Conservation (phyloP, 2,888 invertebrate genomes). For the Metacarcinus magister region DNA sequence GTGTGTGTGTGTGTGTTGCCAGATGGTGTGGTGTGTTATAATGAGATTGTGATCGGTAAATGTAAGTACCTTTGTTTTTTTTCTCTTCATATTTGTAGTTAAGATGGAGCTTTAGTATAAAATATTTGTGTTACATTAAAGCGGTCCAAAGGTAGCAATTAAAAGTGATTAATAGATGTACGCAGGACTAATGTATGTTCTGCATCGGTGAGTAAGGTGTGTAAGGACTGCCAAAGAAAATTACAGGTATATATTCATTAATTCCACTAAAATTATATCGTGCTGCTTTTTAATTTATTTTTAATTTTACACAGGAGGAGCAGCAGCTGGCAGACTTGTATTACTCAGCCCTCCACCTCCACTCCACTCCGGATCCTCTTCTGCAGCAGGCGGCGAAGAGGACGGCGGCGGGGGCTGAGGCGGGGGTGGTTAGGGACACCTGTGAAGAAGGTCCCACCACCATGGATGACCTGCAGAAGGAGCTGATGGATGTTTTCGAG, state of each 20-base stretch:
- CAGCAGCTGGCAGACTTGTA: constrained; percentile 61
- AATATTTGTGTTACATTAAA: background rate
- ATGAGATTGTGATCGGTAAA: no score
- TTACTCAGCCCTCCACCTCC: constrained; percentile 62
- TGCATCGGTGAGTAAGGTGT: background rate
- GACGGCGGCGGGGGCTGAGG: background rate
- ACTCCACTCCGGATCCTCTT: constrained; percentile 46
- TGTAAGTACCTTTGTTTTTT: no score
- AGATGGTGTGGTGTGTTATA: no score
- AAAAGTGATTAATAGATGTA: background rate
- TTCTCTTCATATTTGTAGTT: background rate
- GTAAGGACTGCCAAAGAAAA: background rate
- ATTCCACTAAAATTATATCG: background rate
- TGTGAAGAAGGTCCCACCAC: background rate
- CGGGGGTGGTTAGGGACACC: background rate
- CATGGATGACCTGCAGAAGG: constrained; percentile 52
- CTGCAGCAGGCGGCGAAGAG: constrained; percentile 40
- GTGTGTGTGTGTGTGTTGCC: no score
- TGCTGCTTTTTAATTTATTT: background rate
- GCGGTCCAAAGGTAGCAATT: background rate
- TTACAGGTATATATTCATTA: background rate
- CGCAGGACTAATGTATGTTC: background rate
- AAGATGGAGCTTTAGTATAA: background rate
- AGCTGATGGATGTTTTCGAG: constrained; percentile 57
- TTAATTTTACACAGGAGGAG: constrained; percentile 16